phyloP scores from a whole-genome alignment of 2,888 invertebrate genomes.

The Cryptocephalus primarius region DNA sequence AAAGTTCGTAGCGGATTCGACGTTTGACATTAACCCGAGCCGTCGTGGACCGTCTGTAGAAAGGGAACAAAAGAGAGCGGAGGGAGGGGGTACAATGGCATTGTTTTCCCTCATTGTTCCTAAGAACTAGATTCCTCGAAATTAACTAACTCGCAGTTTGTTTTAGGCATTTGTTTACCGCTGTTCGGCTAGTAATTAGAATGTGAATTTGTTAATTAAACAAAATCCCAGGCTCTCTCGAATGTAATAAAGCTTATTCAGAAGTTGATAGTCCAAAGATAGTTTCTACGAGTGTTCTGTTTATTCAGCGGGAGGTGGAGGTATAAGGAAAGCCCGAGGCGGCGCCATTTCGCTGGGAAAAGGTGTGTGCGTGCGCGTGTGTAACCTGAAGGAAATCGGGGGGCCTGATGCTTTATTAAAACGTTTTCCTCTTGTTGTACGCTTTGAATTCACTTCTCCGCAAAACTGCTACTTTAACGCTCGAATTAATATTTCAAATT shows the following conservation, averaged over 20 bases:
- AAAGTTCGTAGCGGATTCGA: no score
- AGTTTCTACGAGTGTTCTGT: slow-evolving; percentile 3
- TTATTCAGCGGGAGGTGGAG: not conserved
- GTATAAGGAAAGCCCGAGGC: no score
- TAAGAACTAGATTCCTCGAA: slow-evolving; percentile 15
- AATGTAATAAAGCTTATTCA: slow-evolving; percentile 8
- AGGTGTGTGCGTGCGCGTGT: no score
- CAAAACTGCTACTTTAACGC: no score
- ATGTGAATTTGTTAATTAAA: slow-evolving; percentile 28
- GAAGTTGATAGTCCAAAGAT: slow-evolving; percentile 6
- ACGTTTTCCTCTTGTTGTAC: no score
- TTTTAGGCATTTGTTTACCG: slow-evolving; percentile 27
- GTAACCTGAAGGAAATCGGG: no score
- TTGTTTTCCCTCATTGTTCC: slow-evolving; percentile 13
- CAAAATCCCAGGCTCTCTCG: slow-evolving; percentile 17
- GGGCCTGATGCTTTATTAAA: no score
- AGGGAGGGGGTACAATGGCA: slow-evolving; percentile 9
- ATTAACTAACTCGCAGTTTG: slow-evolving; percentile 27
- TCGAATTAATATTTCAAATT: no score
- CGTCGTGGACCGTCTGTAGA: no score
- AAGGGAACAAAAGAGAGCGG: not conserved
- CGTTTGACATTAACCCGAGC: no score
- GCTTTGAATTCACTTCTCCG: no score
- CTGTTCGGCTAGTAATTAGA: slow-evolving; percentile 25
- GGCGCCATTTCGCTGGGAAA: no score